Base-by-base conservation (phyloP, 2,113 vertebrate genomes). In the Salvelinus sp. region DNA sequence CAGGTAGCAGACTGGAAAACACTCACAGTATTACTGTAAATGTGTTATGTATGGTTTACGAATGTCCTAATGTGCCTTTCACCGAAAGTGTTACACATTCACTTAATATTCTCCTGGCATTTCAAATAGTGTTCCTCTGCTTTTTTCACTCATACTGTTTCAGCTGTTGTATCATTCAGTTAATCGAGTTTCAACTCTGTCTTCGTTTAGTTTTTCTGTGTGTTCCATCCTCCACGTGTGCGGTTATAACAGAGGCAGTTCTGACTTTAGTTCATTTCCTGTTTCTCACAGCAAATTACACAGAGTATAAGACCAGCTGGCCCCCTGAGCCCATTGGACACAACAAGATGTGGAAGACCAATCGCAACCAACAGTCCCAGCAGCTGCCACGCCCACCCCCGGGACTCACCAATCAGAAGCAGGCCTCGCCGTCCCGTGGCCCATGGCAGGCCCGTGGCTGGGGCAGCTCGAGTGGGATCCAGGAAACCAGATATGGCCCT, bases 321-420 rank as follows among this genome's bases (percentile, higher is more conserved):
- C 97, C 97, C 87, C 97, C 97, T 86, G 98, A 99, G 90, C 98
- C 98, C 85, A 98, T 98, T 82, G 98, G 98, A 94, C 98, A 97
- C 94, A 96, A 95, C 92, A 99, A 97, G 93, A 96, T 95, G 91
- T 98, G 98, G 98, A 99, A 98, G 93, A 95, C 96, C 92, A 97
- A 92, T 92, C 96, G 96, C 80, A 96, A 97, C 95, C 27, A 33
- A 27, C 66, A 68, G 28, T 68, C 66, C 30, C 66, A 95, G 91
- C 91, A 95, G 92, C 91, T 96, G 90, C 95, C 96, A 92, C 95
- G 94, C 80, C 95, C 98, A 96, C 98, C 98, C 84, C 98, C 98
- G 62, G 98, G 98, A 90, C 92, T 99, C 85, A 95, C 95, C 88
- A 96, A 94, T 94, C 94, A 95, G 78, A 97, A 97, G 88, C 97